Conservation (phyloP, 2,113 vertebrate species). For the Rissa tridactyla region DNA sequence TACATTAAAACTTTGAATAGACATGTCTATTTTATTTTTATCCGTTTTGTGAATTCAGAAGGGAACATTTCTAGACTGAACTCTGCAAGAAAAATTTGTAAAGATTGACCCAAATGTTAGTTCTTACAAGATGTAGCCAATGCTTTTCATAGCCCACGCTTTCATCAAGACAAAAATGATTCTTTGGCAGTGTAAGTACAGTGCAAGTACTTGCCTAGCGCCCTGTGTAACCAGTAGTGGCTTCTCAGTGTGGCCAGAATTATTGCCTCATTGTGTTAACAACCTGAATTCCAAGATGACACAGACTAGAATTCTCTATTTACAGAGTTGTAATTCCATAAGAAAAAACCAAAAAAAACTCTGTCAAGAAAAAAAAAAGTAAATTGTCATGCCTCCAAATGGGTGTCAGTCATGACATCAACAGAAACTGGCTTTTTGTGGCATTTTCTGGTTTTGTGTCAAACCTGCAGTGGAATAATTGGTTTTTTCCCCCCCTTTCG, state of each 20-base stretch:
- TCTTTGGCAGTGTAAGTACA: neutral
- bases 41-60: neutral
- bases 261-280: neutral
- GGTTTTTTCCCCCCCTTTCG: neutral
- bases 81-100: neutral
- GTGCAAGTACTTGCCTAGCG: neutral
- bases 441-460: slow-evolving; percentile 17
- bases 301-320: neutral
- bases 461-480: neutral
- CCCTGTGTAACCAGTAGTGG: neutral
- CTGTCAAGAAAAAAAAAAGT: neutral
- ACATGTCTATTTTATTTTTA: neutral
- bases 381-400: neutral
- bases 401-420: neutral
- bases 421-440: neutral
- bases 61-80: neutral
- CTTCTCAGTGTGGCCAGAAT: neutral
- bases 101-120: neutral
- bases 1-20: neutral
- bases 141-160: neutral
- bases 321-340: neutral
- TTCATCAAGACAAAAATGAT: neutral
- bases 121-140: neutral
- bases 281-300: neutral
- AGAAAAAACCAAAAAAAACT: neutral